Percentiles rank a stretch among this genome's conserved stretches.
Evolutionary conservation across 1,140 invertebrate species (phyloP).

Genomic region (Saccostrea cuccullata): DNA sequence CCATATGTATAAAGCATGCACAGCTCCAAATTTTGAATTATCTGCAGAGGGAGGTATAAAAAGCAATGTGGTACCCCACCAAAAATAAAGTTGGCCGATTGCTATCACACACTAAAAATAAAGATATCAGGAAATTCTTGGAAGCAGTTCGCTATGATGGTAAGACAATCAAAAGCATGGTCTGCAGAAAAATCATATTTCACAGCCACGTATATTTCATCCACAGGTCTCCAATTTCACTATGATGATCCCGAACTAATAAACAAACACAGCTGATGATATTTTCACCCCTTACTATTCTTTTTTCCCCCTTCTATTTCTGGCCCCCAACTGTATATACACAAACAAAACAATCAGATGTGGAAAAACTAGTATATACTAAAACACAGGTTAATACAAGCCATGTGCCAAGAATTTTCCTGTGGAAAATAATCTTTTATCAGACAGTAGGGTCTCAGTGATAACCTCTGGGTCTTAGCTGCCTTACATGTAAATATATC

Average conservation of each 20-base stretch:
- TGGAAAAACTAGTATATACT: neutral
- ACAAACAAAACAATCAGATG: constrained; percentile 27
- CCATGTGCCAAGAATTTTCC: constrained; percentile 22
- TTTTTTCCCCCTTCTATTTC: neutral
- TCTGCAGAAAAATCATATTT: constrained; percentile 1
- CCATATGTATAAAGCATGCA: constrained; percentile 1
- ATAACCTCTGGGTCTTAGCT: constrained; percentile 12
- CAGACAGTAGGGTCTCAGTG: neutral
- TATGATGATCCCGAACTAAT: constrained; percentile 32
- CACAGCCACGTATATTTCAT: constrained; percentile 14
- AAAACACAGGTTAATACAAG: constrained; percentile 28
- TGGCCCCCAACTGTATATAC: neutral
- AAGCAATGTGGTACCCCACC: neutral
- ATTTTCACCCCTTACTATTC: constrained; percentile 10
- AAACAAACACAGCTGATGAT: constrained; percentile 21
- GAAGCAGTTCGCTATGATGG: constrained; percentile 13
- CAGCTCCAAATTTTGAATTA: neutral
- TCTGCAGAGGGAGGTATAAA: neutral
- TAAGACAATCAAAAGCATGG: constrained; percentile 24
- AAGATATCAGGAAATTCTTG: neutral
- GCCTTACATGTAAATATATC: constrained; percentile 34
- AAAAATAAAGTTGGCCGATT: neutral
- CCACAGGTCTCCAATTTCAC: constrained; percentile 2
- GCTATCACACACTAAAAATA: neutral
- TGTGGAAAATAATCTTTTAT: constrained; percentile 38